A percentile compares a stretch with the other conserved stretches of the same genome.
Conservation (phyloP, 2,888 invertebrate genomes). For the Drosophila cognata region DNA sequence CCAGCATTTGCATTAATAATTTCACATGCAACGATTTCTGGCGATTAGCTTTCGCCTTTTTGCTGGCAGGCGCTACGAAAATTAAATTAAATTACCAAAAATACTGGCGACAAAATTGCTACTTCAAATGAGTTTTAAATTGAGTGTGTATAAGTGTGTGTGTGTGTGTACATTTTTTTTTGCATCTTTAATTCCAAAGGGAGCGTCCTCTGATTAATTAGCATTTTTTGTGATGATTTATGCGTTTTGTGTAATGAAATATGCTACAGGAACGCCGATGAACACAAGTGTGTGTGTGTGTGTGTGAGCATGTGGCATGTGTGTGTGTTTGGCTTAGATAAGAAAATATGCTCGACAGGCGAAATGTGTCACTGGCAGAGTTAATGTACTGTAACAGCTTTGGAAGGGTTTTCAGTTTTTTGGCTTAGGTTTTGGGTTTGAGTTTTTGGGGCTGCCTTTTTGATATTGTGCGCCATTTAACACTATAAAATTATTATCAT, state of each 20-base stretch:
- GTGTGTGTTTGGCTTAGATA: conserved; percentile 57
- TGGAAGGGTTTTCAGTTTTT: conserved; percentile 58
- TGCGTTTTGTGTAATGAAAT: conserved; percentile 59
- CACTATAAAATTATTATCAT: conserved; percentile 79
- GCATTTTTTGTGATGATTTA: conserved; percentile 72
- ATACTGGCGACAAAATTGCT: conserved; percentile 24
- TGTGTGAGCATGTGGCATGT: conserved; percentile 17
- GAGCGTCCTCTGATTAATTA: conserved; percentile 57
- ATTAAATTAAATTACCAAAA: conserved; percentile 59
- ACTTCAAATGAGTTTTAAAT: conserved; percentile 25
- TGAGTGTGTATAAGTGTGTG: conserved; percentile 1
- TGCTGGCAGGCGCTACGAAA: conserved; percentile 37
- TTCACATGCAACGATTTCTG: conserved; percentile 60
- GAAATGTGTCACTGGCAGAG: conserved; percentile 65
- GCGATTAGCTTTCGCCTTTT: conserved; percentile 55
- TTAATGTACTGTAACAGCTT: conserved; percentile 74
- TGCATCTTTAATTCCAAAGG: not conserved
- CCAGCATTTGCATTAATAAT: conserved; percentile 67
- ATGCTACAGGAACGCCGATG: conserved; percentile 50
- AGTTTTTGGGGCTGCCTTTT: conserved; percentile 12
- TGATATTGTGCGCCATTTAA: conserved; percentile 69
- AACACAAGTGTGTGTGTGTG: conserved; percentile 18
- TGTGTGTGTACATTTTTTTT: conserved; percentile 1
- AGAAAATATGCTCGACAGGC: conserved; percentile 70
- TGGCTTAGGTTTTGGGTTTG: conserved; percentile 22